Percentiles rank a stretch among this genome's conserved stretches.
Conservation (phyloP, 2,888 invertebrate species). For the Hirtodrosophila alboralis region DNA sequence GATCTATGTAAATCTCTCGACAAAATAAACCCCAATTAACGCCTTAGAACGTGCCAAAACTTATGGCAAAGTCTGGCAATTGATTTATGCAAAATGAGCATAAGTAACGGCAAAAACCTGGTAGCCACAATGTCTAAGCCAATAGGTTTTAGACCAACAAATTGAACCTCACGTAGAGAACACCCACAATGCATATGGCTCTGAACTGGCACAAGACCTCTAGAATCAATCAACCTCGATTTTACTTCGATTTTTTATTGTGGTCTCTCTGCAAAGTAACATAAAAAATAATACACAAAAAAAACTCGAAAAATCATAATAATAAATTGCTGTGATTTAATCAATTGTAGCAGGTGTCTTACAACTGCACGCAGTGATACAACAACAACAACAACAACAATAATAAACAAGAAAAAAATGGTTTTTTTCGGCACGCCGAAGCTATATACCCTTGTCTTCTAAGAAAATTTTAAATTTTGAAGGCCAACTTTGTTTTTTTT, state of each 20-base stretch:
- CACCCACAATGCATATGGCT: constrained; percentile 56
- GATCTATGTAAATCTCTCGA: constrained; percentile 12
- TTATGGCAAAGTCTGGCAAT: constrained; percentile 51
- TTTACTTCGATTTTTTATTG: constrained; percentile 20
- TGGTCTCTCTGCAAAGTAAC: constrained; percentile 15
- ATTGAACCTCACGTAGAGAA: constrained; percentile 38
- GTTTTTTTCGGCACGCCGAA: too few relatives aligned
- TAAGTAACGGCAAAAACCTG: constrained; percentile 35
- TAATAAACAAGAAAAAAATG: too few relatives aligned
- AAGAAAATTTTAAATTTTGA: too few relatives aligned
- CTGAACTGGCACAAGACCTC: constrained; percentile 37
- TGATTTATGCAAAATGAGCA: constrained; percentile 52
- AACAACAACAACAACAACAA: constrained; percentile 8
- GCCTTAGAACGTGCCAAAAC: constrained; percentile 63
- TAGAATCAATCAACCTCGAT: constrained; percentile 59
- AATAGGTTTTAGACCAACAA: constrained; percentile 12
- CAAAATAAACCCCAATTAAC: constrained; percentile 55
- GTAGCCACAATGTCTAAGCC: constrained; percentile 38
- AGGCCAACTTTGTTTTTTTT: too few relatives aligned
- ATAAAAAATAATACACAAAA: constrained; percentile 2
- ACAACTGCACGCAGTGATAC: constrained; percentile 62
- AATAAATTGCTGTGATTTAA: constrained; percentile 77
- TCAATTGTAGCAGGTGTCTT: constrained; percentile 79
- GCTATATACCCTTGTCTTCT: too few relatives aligned
- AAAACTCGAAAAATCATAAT: constrained; percentile 51